These are phyloP conservation scores for Trissonchulus sp. DNA, from an alignment of 2,888 invertebrate genomes.

Conservation along the genomic window DNA sequence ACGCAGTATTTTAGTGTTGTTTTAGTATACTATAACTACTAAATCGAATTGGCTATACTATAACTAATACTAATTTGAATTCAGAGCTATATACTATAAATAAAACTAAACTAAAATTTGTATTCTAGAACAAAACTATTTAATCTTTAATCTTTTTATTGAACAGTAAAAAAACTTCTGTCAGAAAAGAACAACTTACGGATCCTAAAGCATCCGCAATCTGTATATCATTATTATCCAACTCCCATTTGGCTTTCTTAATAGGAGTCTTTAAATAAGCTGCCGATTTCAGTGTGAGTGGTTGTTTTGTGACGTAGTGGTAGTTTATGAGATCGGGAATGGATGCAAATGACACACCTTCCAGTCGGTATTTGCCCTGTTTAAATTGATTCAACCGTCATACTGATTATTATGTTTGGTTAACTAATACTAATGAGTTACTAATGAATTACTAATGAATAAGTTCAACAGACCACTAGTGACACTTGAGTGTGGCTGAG, in stretches of 20 bases:
- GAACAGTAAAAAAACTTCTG: no score
- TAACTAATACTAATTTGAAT: no score
- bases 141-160: not conserved
- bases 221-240: slow-evolving; percentile 88
- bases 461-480: no score
- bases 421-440: no score
- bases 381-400: no score
- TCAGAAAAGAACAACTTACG: no score
- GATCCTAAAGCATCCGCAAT: not conserved
- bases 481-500: no score
- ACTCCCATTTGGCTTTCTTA: slow-evolving; percentile 83
- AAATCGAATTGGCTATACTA: no score
- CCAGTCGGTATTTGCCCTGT: slow-evolving; percentile 85
- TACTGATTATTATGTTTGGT: no score
- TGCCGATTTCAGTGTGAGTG: slow-evolving; percentile 85
- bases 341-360: slow-evolving; percentile 85
- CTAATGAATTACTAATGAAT: no score
- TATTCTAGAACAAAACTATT: not conserved
- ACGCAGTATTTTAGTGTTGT: no score
- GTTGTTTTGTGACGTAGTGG: slow-evolving; percentile 74
- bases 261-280: slow-evolving; percentile 79
- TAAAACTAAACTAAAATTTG: not conserved
- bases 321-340: slow-evolving; percentile 83
- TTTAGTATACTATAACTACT: no score
- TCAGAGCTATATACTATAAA: not conserved